Conservation (phyloP, 2,888 invertebrate genomes). For the Apamea epomidion region DNA sequence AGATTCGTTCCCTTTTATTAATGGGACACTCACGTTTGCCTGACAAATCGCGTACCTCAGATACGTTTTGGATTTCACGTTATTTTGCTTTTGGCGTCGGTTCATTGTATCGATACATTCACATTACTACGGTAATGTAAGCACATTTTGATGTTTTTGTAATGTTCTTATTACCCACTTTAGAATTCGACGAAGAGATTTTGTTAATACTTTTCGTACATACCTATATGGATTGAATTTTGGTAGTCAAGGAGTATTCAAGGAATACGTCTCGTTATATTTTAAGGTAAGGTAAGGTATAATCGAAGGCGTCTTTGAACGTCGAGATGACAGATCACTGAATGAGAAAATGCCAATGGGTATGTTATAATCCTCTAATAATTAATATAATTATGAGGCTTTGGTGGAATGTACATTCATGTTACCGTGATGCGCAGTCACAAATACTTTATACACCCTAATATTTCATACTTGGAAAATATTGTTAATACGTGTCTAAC, state of each 20-base stretch:
- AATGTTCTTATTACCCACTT: constrained; percentile 18
- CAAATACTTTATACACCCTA: not conserved
- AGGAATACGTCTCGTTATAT: not conserved
- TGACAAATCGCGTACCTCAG: constrained; percentile 82
- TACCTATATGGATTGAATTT: not conserved
- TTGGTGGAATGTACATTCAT: constrained; percentile 66
- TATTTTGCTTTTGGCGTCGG: constrained; percentile 58
- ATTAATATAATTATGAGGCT: constrained; percentile 70
- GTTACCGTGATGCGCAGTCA: constrained; percentile 67
- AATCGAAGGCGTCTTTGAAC: constrained; percentile 46
- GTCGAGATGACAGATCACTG: constrained; percentile 69
- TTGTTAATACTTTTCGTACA: not conserved
- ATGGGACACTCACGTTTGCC: constrained; percentile 86
- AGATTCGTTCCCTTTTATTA: constrained; percentile 87
- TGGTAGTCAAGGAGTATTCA: constrained; percentile 2
- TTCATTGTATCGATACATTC: constrained; percentile 61
- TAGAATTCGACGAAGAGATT: not conserved
- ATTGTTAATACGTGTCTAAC: not conserved
- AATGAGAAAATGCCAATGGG: constrained; percentile 72
- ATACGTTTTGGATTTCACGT: constrained; percentile 68
- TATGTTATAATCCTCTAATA: constrained; percentile 68
- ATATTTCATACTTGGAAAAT: not conserved
- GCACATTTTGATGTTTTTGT: constrained; percentile 36
- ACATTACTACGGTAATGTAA: constrained; percentile 49
- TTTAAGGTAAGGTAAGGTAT: not conserved